Base-by-base conservation (phyloP, 1,140 invertebrate genomes). In the Zaprionus camerounensis region DNA sequence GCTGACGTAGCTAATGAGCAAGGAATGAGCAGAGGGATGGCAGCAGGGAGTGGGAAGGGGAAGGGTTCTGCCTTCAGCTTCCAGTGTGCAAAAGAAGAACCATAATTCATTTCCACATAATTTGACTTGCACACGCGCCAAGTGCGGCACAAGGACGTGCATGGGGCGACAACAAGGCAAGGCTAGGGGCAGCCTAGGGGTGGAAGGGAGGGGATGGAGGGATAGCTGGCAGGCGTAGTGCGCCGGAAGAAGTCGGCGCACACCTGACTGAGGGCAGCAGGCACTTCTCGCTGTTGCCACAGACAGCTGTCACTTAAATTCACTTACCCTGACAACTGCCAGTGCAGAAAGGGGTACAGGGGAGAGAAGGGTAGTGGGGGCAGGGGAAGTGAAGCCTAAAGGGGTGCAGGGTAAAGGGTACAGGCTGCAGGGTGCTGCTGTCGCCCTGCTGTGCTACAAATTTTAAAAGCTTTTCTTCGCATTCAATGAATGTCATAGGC, bases 71-170 rank as follows among this genome's bases (percentile, higher is more conserved):
- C 24, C 38, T 22, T 17, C 44, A 65, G 44, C 68, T 57, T 49
- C 59, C 71, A 64, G 72, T 67, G 51, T 71, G 76, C 63, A 72
- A 34, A 34, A 11, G 9, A 34, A 34, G 31, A 67, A 41, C 76
- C 66, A 86, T 86, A 86, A 86, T 86, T 86, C 80, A 82, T 86
- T 86, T 87, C 83, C 83, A 86, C 80, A 77, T 82, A 87, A 86
- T 86, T 86, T 87, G 83, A 86, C 76, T 87, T 87, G 83, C 70
- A 80, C 82, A 80, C 76, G 83, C 83, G 76, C 69, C 64, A 58
- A 26, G 31, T 34, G 62, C 46, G 56, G 26, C 49, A 9, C 15
- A 22, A 49, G 51, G 38, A 44, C 57, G 71, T 26, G 62, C 20
- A 51, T 34, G 22, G 44, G 26, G 63, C 12, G 46, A 51, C 57